Base-by-base conservation (phyloP, 2,797 vertebrate species). In the Distichodus sexfasciatus region DNA sequence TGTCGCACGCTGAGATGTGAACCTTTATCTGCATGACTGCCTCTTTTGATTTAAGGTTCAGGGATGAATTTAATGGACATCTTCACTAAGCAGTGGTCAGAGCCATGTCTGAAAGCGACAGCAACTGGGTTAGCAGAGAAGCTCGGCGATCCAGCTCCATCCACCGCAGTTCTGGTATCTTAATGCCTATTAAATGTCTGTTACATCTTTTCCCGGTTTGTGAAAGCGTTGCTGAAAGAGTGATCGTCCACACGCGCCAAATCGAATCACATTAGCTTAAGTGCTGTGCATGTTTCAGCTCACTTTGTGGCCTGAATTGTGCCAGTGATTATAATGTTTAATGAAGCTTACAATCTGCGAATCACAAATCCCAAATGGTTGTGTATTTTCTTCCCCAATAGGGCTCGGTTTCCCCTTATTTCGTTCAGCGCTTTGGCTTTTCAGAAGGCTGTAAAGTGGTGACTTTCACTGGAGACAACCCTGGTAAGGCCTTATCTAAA, bases 61-160 rank as follows among this genome's bases (percentile, higher is more conserved):
- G 96, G 97, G 41, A 99, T 99, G 97, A 99, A 99, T 72, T 85
- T 98, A 84, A 69, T 99, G 84, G 88, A 96, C 55, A 93, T 99
- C 75, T 82, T 81, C 71, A 83, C 82, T 48, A 95, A 91, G 59
- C 62, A 15, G 1, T 99, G 97, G 97, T 91, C 91, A 12, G 66
- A 70, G 6, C 6, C 77, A 50, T 98, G 95, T 74, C 85, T 99
- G 62, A 73, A 84, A 1, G 92, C 92, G 35, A 92, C 90, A 0
- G 93, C 94, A 3, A 94, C 94, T 19, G 66, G 66, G 2, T 81
- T 99, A 60, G 85, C 83, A 50, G 84, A 78, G n/a, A 93, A 89
- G 57, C 84, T 98, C 0, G 94, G 93, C 15, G 46, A 43, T 0
- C 90, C 90, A 0, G 80, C 86, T 0, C 88, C 93, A 0, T 92